Conservation (phyloP, 2,113 vertebrate species). For the Bambusicola thoracicus region DNA sequence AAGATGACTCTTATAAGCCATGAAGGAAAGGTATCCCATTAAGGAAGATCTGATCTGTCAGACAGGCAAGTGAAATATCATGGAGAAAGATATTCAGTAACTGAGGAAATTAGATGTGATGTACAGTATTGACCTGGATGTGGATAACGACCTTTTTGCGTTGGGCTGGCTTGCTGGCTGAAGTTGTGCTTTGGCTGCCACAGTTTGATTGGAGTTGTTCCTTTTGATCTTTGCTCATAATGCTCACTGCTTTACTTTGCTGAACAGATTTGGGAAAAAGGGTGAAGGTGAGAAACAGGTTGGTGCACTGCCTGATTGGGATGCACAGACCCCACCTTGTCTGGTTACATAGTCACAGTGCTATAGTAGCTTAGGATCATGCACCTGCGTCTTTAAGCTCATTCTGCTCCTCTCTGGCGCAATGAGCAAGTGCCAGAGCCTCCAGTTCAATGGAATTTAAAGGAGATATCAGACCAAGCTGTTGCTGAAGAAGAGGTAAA, state of each 20-base stretch:
- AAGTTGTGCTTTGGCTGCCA: background rate
- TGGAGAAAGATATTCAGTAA: background rate
- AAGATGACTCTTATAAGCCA: background rate
- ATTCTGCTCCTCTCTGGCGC: no score
- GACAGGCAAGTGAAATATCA: background rate
- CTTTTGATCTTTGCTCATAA: background rate
- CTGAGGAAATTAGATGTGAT: background rate
- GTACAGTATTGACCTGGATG: no score
- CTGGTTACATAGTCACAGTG: no score
- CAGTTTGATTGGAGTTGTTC: background rate
- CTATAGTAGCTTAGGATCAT: no score
- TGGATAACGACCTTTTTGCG: no score
- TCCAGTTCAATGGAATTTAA: no score
- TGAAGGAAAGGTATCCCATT: no score
- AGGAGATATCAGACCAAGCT: no score
- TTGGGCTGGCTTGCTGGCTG: no score
- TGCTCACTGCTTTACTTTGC: background rate
- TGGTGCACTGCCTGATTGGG: background rate
- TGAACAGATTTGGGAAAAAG: background rate
- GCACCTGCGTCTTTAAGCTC: no score
- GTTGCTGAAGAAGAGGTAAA: no score
- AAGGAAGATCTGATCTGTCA: background rate
- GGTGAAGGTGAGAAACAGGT: background rate
- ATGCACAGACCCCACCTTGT: background rate
- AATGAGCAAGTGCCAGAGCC: no score